Conservation (phyloP, 2,797 vertebrate species). For the Pangasius mekongensis region DNA sequence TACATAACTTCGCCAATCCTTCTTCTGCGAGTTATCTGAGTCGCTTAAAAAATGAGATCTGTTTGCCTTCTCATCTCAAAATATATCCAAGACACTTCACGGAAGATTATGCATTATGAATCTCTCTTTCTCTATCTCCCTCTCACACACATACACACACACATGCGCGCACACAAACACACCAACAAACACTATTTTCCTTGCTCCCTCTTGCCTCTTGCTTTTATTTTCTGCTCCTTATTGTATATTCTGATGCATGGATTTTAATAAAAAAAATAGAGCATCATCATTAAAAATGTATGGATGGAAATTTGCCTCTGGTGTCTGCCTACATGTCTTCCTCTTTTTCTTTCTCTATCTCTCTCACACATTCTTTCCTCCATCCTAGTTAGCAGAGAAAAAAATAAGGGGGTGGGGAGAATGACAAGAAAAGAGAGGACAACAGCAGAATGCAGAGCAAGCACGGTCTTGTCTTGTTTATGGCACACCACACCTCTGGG, state of each 20-base stretch:
- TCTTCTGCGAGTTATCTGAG: conserved; percentile 56
- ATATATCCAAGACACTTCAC: conserved; percentile 53
- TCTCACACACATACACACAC: conserved; percentile 14
- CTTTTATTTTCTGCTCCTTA: conserved; percentile 39
- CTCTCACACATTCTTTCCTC: conserved; percentile 12
- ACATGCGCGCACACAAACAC: not conserved
- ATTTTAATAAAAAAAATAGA: conserved; percentile 82
- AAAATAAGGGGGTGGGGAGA: not conserved
- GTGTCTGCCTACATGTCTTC: conserved; percentile 49
- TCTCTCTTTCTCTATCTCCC: conserved; percentile 26
- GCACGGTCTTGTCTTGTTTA: conserved; percentile 36
- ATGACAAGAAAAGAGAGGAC: conserved; percentile 9
- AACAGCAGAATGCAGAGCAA: not conserved
- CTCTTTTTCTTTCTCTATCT: conserved; percentile 36
- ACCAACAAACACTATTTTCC: not conserved
- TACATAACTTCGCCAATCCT: conserved; percentile 58
- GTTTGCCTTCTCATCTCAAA: conserved; percentile 44
- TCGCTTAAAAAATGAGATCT: conserved; percentile 48
- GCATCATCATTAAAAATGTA: conserved; percentile 86
- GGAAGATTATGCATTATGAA: conserved; percentile 68
- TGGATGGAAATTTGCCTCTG: conserved; percentile 78
- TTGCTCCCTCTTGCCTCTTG: not conserved
- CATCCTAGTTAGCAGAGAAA: conserved; percentile 36
- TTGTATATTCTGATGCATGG: conserved; percentile 78
- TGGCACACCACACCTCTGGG: conserved; percentile 16